Base-by-base conservation (phyloP, 37 sponge, comb jelly and placozoan genomes). In the Cliona cf. orientalis region DNA sequence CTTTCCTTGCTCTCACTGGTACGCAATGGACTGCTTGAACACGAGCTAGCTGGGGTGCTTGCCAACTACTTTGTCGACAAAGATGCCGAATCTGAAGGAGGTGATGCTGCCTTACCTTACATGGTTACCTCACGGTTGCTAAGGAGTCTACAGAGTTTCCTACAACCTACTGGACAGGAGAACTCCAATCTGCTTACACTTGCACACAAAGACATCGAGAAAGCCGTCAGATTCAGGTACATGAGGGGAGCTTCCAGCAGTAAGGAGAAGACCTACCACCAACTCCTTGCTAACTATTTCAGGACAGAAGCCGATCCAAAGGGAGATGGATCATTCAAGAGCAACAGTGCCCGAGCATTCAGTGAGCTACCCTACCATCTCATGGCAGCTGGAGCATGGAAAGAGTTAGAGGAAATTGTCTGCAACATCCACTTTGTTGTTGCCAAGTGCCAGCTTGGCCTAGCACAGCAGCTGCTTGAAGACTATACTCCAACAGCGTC, bases 351-450 rank as follows among this genome's bases (percentile, higher is more conserved):
- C 19, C 74, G 95, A 71, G 95, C 97, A 37, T 94, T 89, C 72
- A 76, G 76, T 56, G 97, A 94, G 78, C 59, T 97, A 17, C 92
- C 92, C 33, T 83, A 92, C 78, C 97, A 97, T 46, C 80, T 97
- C 39, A 62, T 74, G 78, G 74, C 29, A 26, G 89, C 77, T 26
- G 92, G 90, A 21, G 46, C 65, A 26, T 94, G 86, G 87, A 89
- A 87, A 33, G 84, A 91, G 45, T 49, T 94, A 59, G 92, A 82
- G 43, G 63, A 75, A 2, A 34, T 91, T 0, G 66, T 94, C 49
- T 86, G 88, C 41, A 84, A 94, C 79, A 69, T 97, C 45, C 44
- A 75, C 12, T 97, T 87, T 75, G 76, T 94, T 53, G 69, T 84
- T 31, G 74, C 85, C 63, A 97, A 97, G 64, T 92, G 90, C 38